Conservation (phyloP, 23 tunicate genomes). For the Ciona savignyi region DNA sequence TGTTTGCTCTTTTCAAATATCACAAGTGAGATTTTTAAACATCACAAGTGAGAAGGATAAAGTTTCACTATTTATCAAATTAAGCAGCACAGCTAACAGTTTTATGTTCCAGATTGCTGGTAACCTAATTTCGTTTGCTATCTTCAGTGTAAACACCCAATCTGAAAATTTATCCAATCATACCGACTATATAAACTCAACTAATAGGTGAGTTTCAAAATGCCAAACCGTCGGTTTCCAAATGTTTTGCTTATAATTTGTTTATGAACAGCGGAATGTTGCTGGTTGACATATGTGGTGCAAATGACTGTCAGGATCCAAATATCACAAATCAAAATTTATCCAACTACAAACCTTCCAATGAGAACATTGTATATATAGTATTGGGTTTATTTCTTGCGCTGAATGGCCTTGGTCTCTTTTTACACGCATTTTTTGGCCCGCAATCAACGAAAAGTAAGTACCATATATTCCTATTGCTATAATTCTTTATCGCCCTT, state of each 20-base stretch:
- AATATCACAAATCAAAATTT: neutral
- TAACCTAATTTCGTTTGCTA: neutral
- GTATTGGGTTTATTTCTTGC: neutral
- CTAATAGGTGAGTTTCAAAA: too few species aligned
- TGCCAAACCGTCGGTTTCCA: too few species aligned
- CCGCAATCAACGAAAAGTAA: neutral
- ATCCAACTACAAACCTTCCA: neutral
- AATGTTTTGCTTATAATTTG: too few species aligned
- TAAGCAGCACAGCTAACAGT: too few species aligned
- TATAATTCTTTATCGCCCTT: too few species aligned
- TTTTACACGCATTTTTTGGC: neutral
- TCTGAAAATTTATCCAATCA: too few species aligned
- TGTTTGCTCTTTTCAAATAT: neutral
- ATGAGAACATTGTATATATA: neutral
- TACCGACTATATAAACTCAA: too few species aligned
- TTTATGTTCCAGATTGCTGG: neutral
- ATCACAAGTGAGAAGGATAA: too few species aligned
- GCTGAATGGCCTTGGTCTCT: neutral
- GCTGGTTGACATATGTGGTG: slow-evolving; percentile 13
- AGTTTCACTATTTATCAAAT: too few species aligned
- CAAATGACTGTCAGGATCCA: slow-evolving; percentile 15
- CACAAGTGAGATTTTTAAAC: too few species aligned
- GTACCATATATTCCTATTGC: neutral
- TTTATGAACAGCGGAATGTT: neutral
- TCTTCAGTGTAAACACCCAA: neutral